phyloP scores from a whole-genome alignment of 2,797 vertebrate genomes.

The Pseudochaenichthys georgianus region DNA sequence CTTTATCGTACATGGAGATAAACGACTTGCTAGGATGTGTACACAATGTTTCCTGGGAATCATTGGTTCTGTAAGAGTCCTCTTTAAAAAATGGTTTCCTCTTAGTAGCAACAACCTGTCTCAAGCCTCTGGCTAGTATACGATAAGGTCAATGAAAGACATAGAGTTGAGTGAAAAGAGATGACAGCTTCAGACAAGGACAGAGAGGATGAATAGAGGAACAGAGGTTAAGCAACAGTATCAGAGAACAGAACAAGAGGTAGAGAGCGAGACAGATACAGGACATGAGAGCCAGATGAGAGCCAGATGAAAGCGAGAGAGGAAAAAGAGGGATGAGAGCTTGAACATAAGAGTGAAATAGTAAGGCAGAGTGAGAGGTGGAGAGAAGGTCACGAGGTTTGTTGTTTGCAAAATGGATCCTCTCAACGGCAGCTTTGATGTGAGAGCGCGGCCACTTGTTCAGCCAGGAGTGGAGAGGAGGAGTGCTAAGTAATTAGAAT shows the following conservation, averaged over 20 bases:
- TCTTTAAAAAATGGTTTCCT: constrained; percentile 2
- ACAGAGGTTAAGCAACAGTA: constrained; percentile 37
- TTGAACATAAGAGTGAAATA: constrained; percentile 32
- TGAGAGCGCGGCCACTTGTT: constrained; percentile 56
- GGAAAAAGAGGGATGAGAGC: constrained; percentile 31
- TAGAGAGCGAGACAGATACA: constrained; percentile 12
- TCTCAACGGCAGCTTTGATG: constrained; percentile 56
- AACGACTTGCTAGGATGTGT: not conserved
- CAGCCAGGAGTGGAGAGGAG: constrained; percentile 28
- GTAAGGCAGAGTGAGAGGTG: constrained; percentile 44
- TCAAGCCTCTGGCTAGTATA: not conserved
- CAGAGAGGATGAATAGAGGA: constrained; percentile 20
- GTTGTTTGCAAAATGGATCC: constrained; percentile 62
- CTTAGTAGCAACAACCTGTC: not conserved
- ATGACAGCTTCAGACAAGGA: constrained; percentile 37
- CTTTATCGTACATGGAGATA: constrained; percentile 3
- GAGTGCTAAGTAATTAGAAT: constrained; percentile 45
- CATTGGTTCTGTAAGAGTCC: not conserved
- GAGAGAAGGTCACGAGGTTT: constrained; percentile 68
- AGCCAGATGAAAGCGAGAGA: constrained; percentile 38
- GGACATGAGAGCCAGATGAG: constrained; percentile 42
- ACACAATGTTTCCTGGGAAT: not conserved
- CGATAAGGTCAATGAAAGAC: constrained; percentile 7
- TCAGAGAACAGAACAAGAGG: constrained; percentile 27
- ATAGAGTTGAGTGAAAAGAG: constrained; percentile 16